Percentiles rank a stretch among this genome's conserved stretches.
Conservation (phyloP, 2,113 vertebrate genomes). For the Dipodomys spectabilis region DNA sequence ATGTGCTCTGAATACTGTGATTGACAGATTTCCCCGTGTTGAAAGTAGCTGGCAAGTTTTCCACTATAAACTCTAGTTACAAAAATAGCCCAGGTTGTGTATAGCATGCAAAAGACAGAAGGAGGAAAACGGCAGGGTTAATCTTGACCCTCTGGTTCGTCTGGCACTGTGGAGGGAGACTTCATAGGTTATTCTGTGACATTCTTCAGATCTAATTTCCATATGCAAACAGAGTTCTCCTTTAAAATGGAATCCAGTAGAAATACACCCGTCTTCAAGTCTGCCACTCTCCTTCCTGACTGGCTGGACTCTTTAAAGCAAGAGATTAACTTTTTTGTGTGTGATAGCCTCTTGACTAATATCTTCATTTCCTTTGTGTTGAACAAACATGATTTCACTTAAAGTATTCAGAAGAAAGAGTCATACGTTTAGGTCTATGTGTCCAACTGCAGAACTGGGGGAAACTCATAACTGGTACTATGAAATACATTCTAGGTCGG, state of each 20-base stretch:
- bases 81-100: neutral
- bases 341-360: neutral
- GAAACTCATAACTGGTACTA: no score
- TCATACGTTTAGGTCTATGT: neutral
- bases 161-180: neutral
- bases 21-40: neutral
- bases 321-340: neutral
- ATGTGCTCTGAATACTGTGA: neutral
- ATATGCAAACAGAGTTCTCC: neutral
- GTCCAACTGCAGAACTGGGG: neutral
- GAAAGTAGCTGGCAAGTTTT: neutral
- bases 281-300: neutral
- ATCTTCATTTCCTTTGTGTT: neutral
- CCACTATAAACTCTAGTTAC: neutral
- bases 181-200: neutral
- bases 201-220: constrained; percentile 17
- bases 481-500: neutral
- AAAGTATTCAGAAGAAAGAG: neutral
- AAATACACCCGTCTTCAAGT: neutral
- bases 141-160: neutral
- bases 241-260: neutral
- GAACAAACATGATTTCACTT: neutral
- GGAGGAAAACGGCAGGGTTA: neutral
- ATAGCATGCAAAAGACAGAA: neutral
- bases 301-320: neutral